Evolutionary conservation across 92 coral and sea anemone genomes (phyloP), one percentile per base, ranked within the genome.

Genomic region (Phenganax subtilis): DNA sequence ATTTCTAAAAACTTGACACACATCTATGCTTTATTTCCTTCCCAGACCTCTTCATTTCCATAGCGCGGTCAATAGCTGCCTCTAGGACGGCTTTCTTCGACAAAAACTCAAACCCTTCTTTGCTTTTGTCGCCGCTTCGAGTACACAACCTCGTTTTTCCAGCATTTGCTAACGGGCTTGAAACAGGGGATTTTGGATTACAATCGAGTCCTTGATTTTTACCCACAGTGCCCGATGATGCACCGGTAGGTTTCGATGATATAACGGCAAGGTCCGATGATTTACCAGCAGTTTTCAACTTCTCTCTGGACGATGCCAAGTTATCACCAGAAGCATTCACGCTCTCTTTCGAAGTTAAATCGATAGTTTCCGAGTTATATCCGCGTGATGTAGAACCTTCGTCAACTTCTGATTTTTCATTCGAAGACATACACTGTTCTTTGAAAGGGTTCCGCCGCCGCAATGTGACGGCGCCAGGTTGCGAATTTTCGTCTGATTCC

Each of bases 11-110:
- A 53, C 83, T 79, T 44, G 57, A 14, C 17, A 64, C 16, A 65
- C 83, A 65, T 12, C 62, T 67, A 25, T 65, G 83, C 10, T 27
- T 64, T 0, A 79, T 16, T 52, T 59, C 83, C 31, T 57, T 20
- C 14, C 74, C 71, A 8, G 83, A 79, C 11, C 69, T 79, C 62
- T 55, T 62, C 37, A 79, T 59, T 56, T 79, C 54, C 15, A 37
- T 60, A 17, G 59, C 83, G 7, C 53, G 73, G 25, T 79, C 83
- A 7, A 79, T 63, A 11, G 69, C 83, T 27, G 60, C 83, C 17
- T 63, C 83, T 10, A 79, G 9, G 17, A 79, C 83, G 12, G 83
- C 68, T 68, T 64, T 79, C 59, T 65, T 54, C 29, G 62, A 30
- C 15, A 68, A 29, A 37, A 68, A 68, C 73, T 68, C 53, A 29